Evolutionary conservation across 2,888 invertebrate genomes (phyloP).

Genomic region (Perizoma affinitatum): DNA sequence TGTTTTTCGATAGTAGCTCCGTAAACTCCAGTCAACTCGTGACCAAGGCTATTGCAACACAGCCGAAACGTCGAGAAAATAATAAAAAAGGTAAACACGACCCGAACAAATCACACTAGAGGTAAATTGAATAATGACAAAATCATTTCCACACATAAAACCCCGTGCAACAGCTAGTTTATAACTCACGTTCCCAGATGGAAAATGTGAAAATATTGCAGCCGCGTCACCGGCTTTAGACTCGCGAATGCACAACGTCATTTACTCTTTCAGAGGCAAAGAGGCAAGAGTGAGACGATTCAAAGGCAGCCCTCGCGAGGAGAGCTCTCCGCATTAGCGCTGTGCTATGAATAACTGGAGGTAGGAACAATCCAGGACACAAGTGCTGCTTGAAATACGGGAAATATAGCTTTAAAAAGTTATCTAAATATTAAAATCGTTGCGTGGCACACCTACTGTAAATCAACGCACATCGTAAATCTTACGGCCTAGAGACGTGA

Average conservation of each 20-base stretch:
- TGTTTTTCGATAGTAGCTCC: too few species aligned
- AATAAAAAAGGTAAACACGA: too few species aligned
- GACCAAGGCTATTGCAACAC: too few species aligned
- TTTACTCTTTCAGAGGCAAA: slow-evolving; percentile 28
- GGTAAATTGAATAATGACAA: too few species aligned
- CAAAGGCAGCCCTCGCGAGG: slow-evolving; percentile 46
- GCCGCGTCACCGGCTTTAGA: slow-evolving; percentile 10
- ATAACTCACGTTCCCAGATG: not conserved
- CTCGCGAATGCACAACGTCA: slow-evolving; percentile 26
- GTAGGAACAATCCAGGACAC: not conserved
- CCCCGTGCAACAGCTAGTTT: not conserved
- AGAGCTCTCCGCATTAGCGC: slow-evolving; percentile 55
- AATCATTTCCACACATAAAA: not conserved
- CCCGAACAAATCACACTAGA: too few species aligned
- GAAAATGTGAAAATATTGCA: slow-evolving; percentile 11
- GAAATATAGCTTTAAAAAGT: not conserved
- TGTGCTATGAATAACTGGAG: slow-evolving; percentile 51
- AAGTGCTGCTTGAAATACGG: slow-evolving; percentile 1
- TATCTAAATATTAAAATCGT: too few species aligned
- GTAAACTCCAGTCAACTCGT: too few species aligned
- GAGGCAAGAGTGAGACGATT: slow-evolving; percentile 32
- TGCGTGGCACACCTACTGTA: too few species aligned
- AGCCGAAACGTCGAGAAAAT: too few species aligned
- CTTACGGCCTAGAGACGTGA: too few species aligned
- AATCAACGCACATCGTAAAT: too few species aligned